phyloP scores from a whole-genome alignment of 1,140 invertebrate genomes.

The Listronotus bonariensis region DNA sequence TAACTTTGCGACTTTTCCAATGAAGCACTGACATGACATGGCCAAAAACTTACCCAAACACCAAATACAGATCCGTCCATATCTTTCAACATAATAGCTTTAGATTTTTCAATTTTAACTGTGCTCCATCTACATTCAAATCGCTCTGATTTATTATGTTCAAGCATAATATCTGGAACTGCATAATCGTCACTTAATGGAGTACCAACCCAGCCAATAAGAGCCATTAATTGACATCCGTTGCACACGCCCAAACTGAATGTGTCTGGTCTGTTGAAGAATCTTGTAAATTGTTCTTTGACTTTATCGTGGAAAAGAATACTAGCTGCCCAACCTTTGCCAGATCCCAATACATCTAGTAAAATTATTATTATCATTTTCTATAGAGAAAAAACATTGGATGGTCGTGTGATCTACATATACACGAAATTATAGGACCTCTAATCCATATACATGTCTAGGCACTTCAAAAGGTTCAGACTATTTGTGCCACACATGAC shows the following conservation, averaged over 20 bases:
- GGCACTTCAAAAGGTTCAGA: too few species aligned
- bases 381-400: too few species aligned
- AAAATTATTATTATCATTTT: too few species aligned
- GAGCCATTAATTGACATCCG: slow-evolving; percentile 93
- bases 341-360: slow-evolving; percentile 92
- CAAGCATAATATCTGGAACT: slow-evolving; percentile 72
- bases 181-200: slow-evolving; percentile 45
- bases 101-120: slow-evolving; percentile 67
- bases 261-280: slow-evolving; percentile 75
- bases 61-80: slow-evolving; percentile 87
- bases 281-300: slow-evolving; percentile 71
- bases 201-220: slow-evolving; percentile 74
- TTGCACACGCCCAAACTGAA: slow-evolving; percentile 98
- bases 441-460: too few species aligned
- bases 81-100: slow-evolving; percentile 82
- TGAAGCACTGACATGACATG: too few species aligned
- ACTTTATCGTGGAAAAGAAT: slow-evolving; percentile 75
- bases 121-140: slow-evolving; percentile 93
- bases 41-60: slow-evolving; percentile 73
- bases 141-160: slow-evolving; percentile 84
- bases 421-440: too few species aligned
- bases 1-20: background rate
- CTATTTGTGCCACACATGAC: too few species aligned
- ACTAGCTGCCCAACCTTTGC: slow-evolving; percentile 96
- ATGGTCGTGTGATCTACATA: too few species aligned